Evolutionary conservation across 1,140 invertebrate species (phyloP).

Genomic region (Drosophila bocki): DNA sequence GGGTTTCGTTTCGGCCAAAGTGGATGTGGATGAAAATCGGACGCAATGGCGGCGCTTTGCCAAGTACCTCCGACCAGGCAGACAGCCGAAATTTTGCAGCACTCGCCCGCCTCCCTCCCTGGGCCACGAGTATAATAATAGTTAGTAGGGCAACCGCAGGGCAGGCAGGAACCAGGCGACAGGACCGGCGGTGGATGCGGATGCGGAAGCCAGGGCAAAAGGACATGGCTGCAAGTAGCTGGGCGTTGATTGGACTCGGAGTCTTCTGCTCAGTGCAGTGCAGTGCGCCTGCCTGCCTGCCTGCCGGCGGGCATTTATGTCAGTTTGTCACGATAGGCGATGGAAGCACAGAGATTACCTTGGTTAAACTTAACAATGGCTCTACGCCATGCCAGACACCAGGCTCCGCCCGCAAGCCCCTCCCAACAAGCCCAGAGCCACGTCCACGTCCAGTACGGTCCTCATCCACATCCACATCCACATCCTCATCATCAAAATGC

Average conservation of each 20-base stretch:
- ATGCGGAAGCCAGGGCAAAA: slow-evolving; percentile 23
- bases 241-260: slow-evolving; percentile 80
- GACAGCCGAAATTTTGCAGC: slow-evolving; percentile 56
- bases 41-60: slow-evolving; percentile 73
- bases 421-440: not conserved
- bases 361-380: slow-evolving; percentile 83
- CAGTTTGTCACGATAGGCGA: slow-evolving; percentile 83
- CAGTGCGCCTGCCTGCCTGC: slow-evolving; percentile 22
- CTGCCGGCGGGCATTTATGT: slow-evolving; percentile 81
- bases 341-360: slow-evolving; percentile 82
- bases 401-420: slow-evolving; percentile 31
- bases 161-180: slow-evolving; percentile 35
- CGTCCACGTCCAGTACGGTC: slow-evolving; percentile 10
- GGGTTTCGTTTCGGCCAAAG: slow-evolving; percentile 3
- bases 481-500: slow-evolving; percentile 73
- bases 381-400: slow-evolving; percentile 67
- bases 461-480: slow-evolving; percentile 22
- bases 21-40: slow-evolving; percentile 25
- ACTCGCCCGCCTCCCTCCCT: slow-evolving; percentile 13
- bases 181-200: slow-evolving; percentile 14
- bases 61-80: slow-evolving; percentile 56
- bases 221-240: slow-evolving; percentile 68
- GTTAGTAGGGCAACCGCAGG: slow-evolving; percentile 80
- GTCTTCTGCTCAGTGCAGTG: slow-evolving; percentile 33
- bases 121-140: slow-evolving; percentile 66